Evolutionary conservation across 2,888 invertebrate genomes (phyloP).

Genomic region (Sminthurides aquaticus): DNA sequence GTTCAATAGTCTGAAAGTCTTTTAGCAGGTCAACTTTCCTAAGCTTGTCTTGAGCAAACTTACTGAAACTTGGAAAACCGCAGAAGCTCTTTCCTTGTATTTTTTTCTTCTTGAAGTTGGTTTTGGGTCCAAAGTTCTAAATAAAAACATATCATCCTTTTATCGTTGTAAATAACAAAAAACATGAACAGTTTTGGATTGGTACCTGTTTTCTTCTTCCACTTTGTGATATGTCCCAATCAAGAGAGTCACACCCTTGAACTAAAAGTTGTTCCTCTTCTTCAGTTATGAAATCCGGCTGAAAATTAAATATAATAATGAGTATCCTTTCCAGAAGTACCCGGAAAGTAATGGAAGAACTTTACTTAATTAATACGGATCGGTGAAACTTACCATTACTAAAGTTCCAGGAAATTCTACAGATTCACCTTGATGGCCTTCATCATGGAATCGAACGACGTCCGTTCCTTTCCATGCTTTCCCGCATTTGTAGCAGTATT

Average conservation of each 20-base stretch:
- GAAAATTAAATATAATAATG: slow-evolving; percentile 3
- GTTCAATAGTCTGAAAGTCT: slow-evolving; percentile 78
- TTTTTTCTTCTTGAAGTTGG: slow-evolving; percentile 92
- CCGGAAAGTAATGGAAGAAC: background rate
- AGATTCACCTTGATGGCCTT: slow-evolving; percentile 57
- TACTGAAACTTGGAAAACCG: slow-evolving; percentile 76
- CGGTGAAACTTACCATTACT: slow-evolving; percentile 48
- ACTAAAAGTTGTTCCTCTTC: slow-evolving; percentile 63
- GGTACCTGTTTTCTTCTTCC: slow-evolving; percentile 81
- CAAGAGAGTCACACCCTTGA: slow-evolving; percentile 63
- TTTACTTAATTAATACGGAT: background rate
- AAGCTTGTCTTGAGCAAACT: slow-evolving; percentile 71
- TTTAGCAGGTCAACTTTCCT: slow-evolving; percentile 54
- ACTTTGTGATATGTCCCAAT: slow-evolving; percentile 90
- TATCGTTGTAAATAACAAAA: background rate
- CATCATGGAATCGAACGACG: slow-evolving; percentile 59
- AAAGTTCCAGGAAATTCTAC: slow-evolving; percentile 62
- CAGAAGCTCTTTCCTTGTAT: slow-evolving; percentile 67
- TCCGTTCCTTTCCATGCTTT: slow-evolving; percentile 71
- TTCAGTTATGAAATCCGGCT: slow-evolving; percentile 64
- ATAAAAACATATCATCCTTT: slow-evolving; percentile 21
- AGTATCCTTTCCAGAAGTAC: background rate
- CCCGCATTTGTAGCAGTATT: slow-evolving; percentile 69
- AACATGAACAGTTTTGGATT: background rate
- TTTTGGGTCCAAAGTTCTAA: slow-evolving; percentile 93